Base-by-base conservation (phyloP, 2,113 vertebrate species). In the Phaethornis superciliosus region DNA sequence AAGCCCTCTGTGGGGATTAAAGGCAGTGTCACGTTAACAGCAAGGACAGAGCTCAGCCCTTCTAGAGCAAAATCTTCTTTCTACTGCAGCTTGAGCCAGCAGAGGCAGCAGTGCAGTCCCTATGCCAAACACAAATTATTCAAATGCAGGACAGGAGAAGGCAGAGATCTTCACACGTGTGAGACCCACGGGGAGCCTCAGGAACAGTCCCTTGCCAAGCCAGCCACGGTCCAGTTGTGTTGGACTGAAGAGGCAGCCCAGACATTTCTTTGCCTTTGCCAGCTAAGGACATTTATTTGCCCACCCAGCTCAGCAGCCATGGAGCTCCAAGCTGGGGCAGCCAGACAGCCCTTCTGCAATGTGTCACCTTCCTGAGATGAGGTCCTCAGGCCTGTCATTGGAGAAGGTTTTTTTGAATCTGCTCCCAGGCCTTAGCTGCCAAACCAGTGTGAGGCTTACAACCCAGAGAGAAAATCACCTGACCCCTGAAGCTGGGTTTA, bases 331-430 rank as follows among this genome's bases (percentile, higher is more conserved):
- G 35, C 51, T 59, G 19, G 18, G 37, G n/a, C 30, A 37, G 2
- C 40, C 40, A 40, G 40, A 15, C 23, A 33, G 11, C 44, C 7
- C 9, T 17, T 30, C 40, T 40, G 40, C 15, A 18, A 42, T 5
- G 17, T 1, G 1, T 21, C 33, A 13, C 72, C 59, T 64, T 44
- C 6, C 30, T 0, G 0, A 20, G 71, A 59, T 0, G 11, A 58
- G 56, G 1, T 65, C 63, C 13, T n/a, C 67, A 49, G 67, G 49
- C 32, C 2, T 40, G 26, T 17, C 8, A 1, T 1, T 18, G 55
- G 49, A 60, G 32, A 62, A 40, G 40, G 35, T 23, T 17, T 79
- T 33, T 14, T 56, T 55, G 56, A 79, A 27, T 27, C 65, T 52
- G 58, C 52, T 81, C 71, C 78, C 65, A 26, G 10, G 3, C 12